A percentile compares a stretch with the other conserved stretches of the same genome.
These are phyloP conservation scores for Ramphastos sulfuratus DNA, from an alignment of 2,113 vertebrate species.

Conservation along the genomic window DNA sequence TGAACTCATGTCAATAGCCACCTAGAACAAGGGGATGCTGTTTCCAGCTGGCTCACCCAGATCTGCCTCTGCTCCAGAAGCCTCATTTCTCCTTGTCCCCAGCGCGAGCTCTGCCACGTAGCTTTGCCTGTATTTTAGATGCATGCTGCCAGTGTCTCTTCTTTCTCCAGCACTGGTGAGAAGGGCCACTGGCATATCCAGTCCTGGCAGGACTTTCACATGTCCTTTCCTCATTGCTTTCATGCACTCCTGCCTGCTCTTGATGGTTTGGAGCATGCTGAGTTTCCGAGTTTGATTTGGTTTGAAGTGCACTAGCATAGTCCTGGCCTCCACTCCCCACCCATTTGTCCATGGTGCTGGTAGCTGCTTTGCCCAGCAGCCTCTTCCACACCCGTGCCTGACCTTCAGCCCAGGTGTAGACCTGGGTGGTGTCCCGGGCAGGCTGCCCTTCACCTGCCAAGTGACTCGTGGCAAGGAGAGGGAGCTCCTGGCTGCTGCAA, in stretches of 20 bases:
- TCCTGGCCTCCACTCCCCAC: neutral
- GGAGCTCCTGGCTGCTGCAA: neutral
- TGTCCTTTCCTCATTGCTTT: neutral
- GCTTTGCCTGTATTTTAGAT: neutral
- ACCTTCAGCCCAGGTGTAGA: neutral
- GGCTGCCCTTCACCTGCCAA: neutral
- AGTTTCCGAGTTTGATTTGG: neutral
- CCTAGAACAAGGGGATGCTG: neutral
- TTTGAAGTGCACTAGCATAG: neutral
- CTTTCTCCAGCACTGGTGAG: neutral
- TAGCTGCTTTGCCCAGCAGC: neutral
- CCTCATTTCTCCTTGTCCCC: neutral
- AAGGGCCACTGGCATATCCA: neutral
- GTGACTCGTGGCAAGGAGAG: neutral
- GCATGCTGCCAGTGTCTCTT: neutral
- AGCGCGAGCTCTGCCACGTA: neutral
- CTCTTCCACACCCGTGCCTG: neutral
- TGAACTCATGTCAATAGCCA: constrained; percentile 12
- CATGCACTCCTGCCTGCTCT: neutral
- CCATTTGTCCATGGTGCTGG: accelerated
- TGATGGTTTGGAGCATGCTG: neutral
- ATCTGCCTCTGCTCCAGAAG: neutral
- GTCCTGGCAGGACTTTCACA: neutral
- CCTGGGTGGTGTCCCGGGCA: neutral
- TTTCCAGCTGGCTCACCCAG: neutral